Base-by-base conservation (phyloP, 2,113 vertebrate genomes). In the Syngnathus typhle region DNA sequence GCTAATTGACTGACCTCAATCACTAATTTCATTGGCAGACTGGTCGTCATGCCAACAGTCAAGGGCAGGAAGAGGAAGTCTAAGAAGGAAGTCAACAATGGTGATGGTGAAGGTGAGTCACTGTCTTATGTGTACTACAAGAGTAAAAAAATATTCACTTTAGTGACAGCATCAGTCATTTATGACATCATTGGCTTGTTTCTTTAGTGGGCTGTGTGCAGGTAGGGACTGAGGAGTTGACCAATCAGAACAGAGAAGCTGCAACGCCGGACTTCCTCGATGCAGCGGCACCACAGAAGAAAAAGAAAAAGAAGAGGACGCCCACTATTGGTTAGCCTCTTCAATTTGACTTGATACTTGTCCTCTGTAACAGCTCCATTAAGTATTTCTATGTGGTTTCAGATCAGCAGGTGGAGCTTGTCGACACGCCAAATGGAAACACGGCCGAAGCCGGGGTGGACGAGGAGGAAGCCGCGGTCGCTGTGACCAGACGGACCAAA, bases 41-140 rank as follows among this genome's bases (percentile, higher is more conserved):
- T 9, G 47, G 0, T 47, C 63, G 43, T 12, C 72, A 92, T 94
- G 91, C 93, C 92, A 13, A 89, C 90, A 7, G 89, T 83, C 82
- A 95, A 90, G 88, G 90, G 91, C 82, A 96, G 94, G 87, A 98
- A 92, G 86, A 95, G 87, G 89, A 98, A 94, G 64, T 59, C 85
- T 7, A 95, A 92, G 85, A 95, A 92, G 85, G 84, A 92, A 52
- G 86, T 87, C 54, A 89, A 55, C 43, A 81, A 89, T 0, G 85
- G 78, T 43, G 94, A 94, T 41, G 81, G 80, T 27, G 88, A 87
- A 70, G 78, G 84, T 86, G 60, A 67, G 64, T 58, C 32, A 56
- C 12, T 19, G 1, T 21, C 37, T 11, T 43, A 43, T 12, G 12
- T 43, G 56, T 36, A 37, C 16, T 18, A 16, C 13, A 13, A 59